Conservation (phyloP, 2,888 invertebrate species). For the Folsomia manolachei region DNA sequence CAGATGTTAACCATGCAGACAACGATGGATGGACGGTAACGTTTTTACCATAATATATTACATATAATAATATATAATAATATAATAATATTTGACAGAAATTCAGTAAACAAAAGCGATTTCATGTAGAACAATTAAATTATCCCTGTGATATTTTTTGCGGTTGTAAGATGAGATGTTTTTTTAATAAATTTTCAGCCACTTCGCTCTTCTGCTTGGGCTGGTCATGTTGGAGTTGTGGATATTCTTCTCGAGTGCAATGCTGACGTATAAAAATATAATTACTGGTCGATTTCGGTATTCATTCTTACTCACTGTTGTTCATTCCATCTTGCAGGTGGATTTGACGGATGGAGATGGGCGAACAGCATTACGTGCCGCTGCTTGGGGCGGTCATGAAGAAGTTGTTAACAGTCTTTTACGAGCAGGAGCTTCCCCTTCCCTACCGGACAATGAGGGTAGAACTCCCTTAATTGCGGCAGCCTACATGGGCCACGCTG, state of each 20-base stretch:
- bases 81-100: too few species aligned
- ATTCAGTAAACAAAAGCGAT: too few species aligned
- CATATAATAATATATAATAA: too few species aligned
- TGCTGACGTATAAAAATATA: slow-evolving; percentile 52
- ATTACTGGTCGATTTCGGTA: neutral
- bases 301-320: neutral
- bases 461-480: slow-evolving; percentile 91
- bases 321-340: slow-evolving; percentile 56
- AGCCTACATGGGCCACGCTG: slow-evolving; percentile 94
- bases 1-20: slow-evolving; percentile 73
- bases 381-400: slow-evolving; percentile 92
- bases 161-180: too few species aligned
- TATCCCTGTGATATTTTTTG: too few species aligned
- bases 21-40: too few species aligned
- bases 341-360: slow-evolving; percentile 85
- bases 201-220: slow-evolving; percentile 89
- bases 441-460: slow-evolving; percentile 82
- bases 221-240: slow-evolving; percentile 70
- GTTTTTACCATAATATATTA: too few species aligned
- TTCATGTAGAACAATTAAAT: too few species aligned
- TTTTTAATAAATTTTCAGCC: too few species aligned
- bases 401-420: slow-evolving; percentile 56
- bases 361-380: slow-evolving; percentile 82
- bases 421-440: slow-evolving; percentile 69
- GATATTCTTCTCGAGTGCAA: slow-evolving; percentile 61